phyloP scores from a whole-genome alignment of 2,797 vertebrate genomes.

The Acomys russatus region DNA sequence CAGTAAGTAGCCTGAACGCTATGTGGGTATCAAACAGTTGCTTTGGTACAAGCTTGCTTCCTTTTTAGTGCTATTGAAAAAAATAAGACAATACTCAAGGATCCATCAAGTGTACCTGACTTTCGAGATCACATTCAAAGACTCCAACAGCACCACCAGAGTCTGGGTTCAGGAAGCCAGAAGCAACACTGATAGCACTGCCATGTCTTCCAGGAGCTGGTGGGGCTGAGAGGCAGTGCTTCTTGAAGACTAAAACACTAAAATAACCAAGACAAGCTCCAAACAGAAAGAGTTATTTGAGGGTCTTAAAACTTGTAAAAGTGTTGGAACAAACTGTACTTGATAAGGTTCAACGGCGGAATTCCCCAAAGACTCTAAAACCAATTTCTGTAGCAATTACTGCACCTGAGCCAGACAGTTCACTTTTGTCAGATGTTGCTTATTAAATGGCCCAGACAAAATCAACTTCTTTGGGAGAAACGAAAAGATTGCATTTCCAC shows the following conservation, averaged over 20 bases:
- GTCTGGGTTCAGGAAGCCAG: neutral
- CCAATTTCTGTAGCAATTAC: constrained; percentile 76
- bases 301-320: constrained; percentile 32
- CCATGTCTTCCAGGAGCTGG: neutral
- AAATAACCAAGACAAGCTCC: constrained; percentile 36
- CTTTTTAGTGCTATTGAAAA: neutral
- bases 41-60: neutral
- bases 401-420: constrained; percentile 58
- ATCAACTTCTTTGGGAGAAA: constrained; percentile 60
- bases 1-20: neutral
- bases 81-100: neutral
- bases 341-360: constrained; percentile 62
- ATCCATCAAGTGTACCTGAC: neutral
- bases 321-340: constrained; percentile 54
- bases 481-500: constrained; percentile 53
- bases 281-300: constrained; percentile 6
- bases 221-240: neutral
- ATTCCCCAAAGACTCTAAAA: constrained; percentile 76
- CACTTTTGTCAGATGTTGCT: constrained; percentile 60
- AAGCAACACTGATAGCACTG: neutral
- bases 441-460: constrained; percentile 73
- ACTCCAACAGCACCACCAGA: neutral
- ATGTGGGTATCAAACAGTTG: neutral
- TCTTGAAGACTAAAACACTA: neutral
- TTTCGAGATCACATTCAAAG: neutral